phyloP scores from a whole-genome alignment of 2,797 vertebrate species.

The Picus viridis region DNA sequence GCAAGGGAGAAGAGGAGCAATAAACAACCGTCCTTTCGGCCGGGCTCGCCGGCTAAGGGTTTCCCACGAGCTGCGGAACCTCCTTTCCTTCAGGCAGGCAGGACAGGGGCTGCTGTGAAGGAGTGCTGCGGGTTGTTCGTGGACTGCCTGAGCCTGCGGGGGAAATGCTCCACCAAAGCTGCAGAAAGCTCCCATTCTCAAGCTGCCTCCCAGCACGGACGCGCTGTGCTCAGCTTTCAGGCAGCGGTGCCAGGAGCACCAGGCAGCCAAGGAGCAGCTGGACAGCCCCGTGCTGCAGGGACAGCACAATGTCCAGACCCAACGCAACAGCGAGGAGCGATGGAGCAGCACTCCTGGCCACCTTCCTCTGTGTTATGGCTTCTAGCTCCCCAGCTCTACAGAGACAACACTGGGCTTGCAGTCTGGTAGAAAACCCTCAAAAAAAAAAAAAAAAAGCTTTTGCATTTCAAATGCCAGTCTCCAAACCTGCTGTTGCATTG shows the following conservation, averaged over 20 bases:
- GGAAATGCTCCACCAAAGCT: neutral
- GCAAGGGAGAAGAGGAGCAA: neutral
- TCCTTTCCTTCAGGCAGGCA: neutral
- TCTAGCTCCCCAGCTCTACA: neutral
- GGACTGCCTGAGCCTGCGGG: neutral
- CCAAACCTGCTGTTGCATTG: neutral
- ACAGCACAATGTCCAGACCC: neutral
- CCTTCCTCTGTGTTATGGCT: accelerated
- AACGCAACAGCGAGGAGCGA: neutral
- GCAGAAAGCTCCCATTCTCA: accelerated
- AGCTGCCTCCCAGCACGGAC: neutral
- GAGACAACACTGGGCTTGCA: neutral
- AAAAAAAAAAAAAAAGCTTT: neutral
- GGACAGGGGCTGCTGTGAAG: neutral
- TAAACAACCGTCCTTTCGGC: neutral
- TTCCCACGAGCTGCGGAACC: accelerated
- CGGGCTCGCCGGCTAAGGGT: accelerated
- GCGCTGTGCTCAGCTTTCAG: neutral
- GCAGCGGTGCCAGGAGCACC: neutral
- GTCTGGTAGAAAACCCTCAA: neutral
- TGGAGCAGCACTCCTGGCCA: accelerated
- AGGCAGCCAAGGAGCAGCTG: accelerated
- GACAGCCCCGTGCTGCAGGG: neutral
- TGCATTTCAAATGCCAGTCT: neutral
- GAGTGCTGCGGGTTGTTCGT: neutral